These are phyloP conservation scores for Anhinga rufa DNA, from an alignment of 2,113 vertebrate genomes.

Conservation along the genomic window DNA sequence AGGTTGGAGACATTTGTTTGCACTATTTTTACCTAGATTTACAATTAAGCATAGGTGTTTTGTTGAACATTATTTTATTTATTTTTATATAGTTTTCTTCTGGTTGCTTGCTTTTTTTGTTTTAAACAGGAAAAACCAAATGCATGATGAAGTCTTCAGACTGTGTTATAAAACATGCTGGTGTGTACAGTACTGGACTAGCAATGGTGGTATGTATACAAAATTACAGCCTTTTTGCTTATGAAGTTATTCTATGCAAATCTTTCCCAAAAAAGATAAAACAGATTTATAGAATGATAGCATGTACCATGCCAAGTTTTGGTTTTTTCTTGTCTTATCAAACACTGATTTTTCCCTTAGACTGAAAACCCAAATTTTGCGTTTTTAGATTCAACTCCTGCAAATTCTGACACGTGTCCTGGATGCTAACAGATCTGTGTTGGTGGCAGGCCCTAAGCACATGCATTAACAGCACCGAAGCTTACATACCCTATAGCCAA, in stretches of 20 bases:
- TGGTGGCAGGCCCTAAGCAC: not conserved
- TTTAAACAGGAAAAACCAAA: constrained; percentile 90
- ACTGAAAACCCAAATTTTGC: not conserved
- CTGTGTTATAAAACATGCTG: constrained; percentile 95
- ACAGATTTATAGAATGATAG: not conserved
- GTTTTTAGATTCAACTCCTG: not conserved
- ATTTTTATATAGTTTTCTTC: not conserved
- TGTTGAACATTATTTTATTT: not conserved
- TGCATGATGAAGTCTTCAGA: constrained; percentile 99
- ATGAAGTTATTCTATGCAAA: not conserved
- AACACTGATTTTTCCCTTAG: not conserved
- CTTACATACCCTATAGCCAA: not conserved
- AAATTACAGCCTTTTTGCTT: not conserved
- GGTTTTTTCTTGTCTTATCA: not conserved
- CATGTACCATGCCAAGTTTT: not conserved
- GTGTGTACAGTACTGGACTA: constrained; percentile 92
- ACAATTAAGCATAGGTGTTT: not conserved
- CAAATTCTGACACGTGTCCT: not conserved
- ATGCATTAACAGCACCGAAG: not conserved
- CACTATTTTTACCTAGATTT: not conserved
- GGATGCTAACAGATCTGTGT: not conserved
- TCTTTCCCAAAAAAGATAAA: not conserved
- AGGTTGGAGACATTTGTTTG: not conserved
- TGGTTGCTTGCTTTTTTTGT: not conserved
- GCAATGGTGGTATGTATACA: constrained; percentile 93